A percentile compares a stretch with the other conserved stretches of the same genome.
phyloP scores from a whole-genome alignment of 1,140 invertebrate genomes.

The Fragariocoptes setiger region DNA sequence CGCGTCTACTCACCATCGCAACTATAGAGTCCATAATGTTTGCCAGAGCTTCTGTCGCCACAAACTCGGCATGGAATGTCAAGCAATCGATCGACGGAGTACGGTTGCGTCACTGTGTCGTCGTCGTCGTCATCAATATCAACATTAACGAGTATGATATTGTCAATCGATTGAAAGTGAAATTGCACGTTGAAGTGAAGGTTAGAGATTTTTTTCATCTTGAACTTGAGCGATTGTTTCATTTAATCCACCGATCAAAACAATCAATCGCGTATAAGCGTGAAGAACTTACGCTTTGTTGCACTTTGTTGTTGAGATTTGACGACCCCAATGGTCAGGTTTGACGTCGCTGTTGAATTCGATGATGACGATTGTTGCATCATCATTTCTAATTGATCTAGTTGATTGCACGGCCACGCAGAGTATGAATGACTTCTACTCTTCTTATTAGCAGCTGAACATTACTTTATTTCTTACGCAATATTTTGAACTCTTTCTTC shows the following conservation, averaged over 20 bases:
- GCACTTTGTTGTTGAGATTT: too few species aligned
- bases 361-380: too few species aligned
- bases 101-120: too few species aligned
- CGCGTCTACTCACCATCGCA: conserved; percentile 82
- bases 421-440: too few species aligned
- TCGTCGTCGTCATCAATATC: neutral
- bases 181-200: neutral
- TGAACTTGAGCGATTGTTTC: neutral
- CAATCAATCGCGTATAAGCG: neutral
- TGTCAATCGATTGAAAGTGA: neutral
- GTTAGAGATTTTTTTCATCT: neutral
- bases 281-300: too few species aligned
- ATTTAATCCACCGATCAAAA: neutral
- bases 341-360: too few species aligned
- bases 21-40: conserved; percentile 87
- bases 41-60: conserved; percentile 74
- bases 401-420: too few species aligned
- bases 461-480: too few species aligned
- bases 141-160: neutral
- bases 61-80: conserved; percentile 89
- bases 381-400: too few species aligned
- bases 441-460: too few species aligned
- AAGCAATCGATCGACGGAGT: conserved; percentile 56
- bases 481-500: too few species aligned
- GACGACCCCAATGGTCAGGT: too few species aligned